Conservation (phyloP, 2,113 vertebrate species). For the Hippocampus abdominalis region DNA sequence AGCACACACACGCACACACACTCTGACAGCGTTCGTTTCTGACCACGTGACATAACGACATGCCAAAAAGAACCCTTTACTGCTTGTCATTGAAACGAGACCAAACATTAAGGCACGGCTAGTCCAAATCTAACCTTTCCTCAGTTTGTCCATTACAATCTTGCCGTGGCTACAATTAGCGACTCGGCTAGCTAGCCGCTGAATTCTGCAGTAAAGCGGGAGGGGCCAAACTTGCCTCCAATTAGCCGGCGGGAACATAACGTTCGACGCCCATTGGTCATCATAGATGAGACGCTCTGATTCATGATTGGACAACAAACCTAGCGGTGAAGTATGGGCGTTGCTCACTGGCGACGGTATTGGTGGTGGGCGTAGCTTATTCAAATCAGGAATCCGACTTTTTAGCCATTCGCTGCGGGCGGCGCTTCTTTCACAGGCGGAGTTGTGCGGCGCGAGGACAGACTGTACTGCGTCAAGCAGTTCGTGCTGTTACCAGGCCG, state of each 20-base stretch:
- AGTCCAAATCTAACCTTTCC: conserved; percentile 56
- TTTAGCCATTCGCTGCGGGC: conserved; percentile 40
- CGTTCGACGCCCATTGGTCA: conserved; percentile 43
- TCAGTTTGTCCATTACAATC: conserved; percentile 52
- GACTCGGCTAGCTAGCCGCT: conserved; percentile 53
- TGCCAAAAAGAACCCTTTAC: conserved; percentile 40
- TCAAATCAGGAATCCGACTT: not conserved
- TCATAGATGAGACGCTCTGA: conserved; percentile 31
- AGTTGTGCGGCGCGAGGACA: conserved; percentile 43
- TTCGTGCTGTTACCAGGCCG: conserved; percentile 30
- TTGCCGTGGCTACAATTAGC: conserved; percentile 46
- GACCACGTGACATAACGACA: conserved; percentile 14
- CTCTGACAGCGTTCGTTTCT: not conserved
- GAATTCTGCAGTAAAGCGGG: conserved; percentile 78
- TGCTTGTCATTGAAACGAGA: conserved; percentile 36
- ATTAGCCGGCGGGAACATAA: conserved; percentile 50
- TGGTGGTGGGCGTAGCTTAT: conserved; percentile 36
- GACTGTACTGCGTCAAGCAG: conserved; percentile 64
- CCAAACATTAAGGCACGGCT: conserved; percentile 62
- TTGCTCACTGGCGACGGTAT: not conserved
- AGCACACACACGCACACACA: not conserved
- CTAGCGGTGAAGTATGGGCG: not conserved
- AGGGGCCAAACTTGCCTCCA: conserved; percentile 54
- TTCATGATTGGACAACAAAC: conserved; percentile 49
- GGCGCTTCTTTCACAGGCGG: conserved; percentile 64